Conservation (phyloP, 2,113 vertebrate species). For the Zosterops pallidus region DNA sequence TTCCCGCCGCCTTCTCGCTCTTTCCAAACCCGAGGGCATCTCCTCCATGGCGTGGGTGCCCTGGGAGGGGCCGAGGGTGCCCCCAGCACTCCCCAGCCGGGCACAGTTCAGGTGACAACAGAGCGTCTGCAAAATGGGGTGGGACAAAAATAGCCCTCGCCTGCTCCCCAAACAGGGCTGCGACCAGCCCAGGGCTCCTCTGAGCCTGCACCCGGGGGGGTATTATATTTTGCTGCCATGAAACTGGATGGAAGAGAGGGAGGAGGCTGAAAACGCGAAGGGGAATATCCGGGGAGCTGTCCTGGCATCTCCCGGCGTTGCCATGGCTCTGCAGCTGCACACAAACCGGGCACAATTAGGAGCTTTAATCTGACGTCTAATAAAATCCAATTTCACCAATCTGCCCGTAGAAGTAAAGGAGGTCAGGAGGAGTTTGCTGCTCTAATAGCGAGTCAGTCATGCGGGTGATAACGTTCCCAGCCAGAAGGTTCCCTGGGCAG, state of each 20-base stretch:
- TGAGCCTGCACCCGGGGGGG: not conserved
- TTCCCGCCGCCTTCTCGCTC: constrained; percentile 23
- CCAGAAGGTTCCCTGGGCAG: not conserved
- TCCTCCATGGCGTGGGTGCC: not conserved
- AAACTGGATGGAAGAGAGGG: not conserved
- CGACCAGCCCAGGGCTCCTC: not conserved
- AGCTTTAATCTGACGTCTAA: constrained; percentile 5
- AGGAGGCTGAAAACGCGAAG: not conserved
- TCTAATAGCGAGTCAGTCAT: not conserved
- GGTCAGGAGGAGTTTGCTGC: not conserved
- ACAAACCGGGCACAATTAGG: not conserved
- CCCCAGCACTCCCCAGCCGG: not conserved
- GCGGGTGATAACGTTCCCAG: not conserved
- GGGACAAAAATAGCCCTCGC: constrained; percentile 42
- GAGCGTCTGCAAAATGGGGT: not conserved
- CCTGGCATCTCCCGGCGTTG: constrained; percentile 4
- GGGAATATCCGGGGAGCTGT: not conserved
- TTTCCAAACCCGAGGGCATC: constrained; percentile 46
- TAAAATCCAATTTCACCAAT: constrained; percentile 27
- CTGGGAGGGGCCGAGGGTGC: constrained; percentile 20
- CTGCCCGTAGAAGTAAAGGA: not conserved
- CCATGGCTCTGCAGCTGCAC: constrained; percentile 46
- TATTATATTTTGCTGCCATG: not conserved
- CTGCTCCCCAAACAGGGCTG: not conserved
- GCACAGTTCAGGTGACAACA: not conserved